These are phyloP conservation scores for Morone chrysops DNA, from an alignment of 2,113 vertebrate genomes.

Conservation along the genomic window DNA sequence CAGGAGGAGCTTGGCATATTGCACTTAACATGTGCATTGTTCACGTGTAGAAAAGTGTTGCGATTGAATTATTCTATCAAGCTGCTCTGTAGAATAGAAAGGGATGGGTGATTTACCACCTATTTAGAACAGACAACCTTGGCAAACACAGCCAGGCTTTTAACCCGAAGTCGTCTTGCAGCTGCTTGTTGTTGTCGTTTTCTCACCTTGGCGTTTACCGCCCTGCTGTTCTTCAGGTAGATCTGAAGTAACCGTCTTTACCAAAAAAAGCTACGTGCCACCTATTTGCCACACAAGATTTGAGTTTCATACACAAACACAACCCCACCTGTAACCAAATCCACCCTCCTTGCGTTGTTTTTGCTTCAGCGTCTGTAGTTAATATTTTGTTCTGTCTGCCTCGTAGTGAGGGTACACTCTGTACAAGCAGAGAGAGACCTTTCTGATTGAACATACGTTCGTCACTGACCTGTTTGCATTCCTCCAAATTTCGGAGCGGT, in stretches of 20 bases:
- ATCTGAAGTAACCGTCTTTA: constrained; percentile 9
- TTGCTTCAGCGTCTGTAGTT: constrained; percentile 11
- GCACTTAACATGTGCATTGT: not conserved
- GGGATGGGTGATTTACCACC: not conserved
- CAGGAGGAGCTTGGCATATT: not conserved
- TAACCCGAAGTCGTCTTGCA: not conserved
- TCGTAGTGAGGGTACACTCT: not conserved
- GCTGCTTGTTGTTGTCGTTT: constrained; percentile 1
- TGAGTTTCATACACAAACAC: constrained; percentile 31
- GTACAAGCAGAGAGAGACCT: not conserved
- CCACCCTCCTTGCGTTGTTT: constrained; percentile 36
- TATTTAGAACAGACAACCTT: not conserved
- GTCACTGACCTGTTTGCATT: not conserved
- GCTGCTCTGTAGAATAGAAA: not conserved
- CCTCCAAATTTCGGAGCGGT: not conserved
- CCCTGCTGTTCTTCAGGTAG: constrained; percentile 1
- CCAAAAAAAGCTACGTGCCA: constrained; percentile 8
- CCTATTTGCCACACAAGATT: constrained; percentile 10
- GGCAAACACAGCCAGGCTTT: not conserved
- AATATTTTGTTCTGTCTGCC: constrained; percentile 25
- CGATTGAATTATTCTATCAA: not conserved
- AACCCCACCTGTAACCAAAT: constrained; percentile 42
- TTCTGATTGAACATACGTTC: not conserved
- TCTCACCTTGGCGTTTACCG: not conserved
- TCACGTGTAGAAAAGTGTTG: not conserved